Evolutionary conservation across 2,113 vertebrate genomes (phyloP), one percentile per base, ranked within the genome.

Genomic region (Taurulus bubalis): DNA sequence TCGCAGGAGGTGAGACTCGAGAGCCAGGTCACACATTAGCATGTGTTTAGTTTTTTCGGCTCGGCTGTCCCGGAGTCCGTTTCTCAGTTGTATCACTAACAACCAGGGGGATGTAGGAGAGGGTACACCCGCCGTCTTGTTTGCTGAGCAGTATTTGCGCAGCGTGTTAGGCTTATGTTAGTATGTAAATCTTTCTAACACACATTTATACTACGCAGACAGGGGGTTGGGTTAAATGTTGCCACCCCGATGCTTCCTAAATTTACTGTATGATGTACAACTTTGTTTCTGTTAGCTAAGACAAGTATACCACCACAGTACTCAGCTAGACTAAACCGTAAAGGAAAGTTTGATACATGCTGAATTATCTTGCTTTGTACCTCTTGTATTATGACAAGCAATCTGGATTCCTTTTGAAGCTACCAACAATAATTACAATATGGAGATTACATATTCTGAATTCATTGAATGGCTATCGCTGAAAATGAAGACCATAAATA

Each of bases 1-100:
- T 92, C 72, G 45, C 89, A 77, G 80, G 88, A 92, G 91, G 90
- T 91, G 92, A 90, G 83, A 71, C 85, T 94, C 7, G 55, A 92
- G 91, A 89, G 92, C 85, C 89, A 49, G 92, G 92, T 93, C 91
- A 89, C 42, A 45, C 89, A 93, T 93, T 94, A 93, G 91, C 91
- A 94, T 94, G 92, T 63, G 90, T 91, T 93, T 92, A 91, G 91
- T 93, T 85, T 89, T 82, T 71, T 38, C 1, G 26, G 70, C 77
- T 83, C 34, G 55, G 64, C 84, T 16, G 81, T 89, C 87, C 86
- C 89, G 83, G 79, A 88, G 75, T 89, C 88, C 68, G 71, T 71
- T 72, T 75, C 89, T 86, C 75, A 18, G 77, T 85, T 84, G 91
- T 82, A 83, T 91, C 87, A 26, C 71, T 80, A 71, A 86, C 75